Evolutionary conservation across 1,140 invertebrate species (phyloP).

Genomic region (Theocolax elegans): DNA sequence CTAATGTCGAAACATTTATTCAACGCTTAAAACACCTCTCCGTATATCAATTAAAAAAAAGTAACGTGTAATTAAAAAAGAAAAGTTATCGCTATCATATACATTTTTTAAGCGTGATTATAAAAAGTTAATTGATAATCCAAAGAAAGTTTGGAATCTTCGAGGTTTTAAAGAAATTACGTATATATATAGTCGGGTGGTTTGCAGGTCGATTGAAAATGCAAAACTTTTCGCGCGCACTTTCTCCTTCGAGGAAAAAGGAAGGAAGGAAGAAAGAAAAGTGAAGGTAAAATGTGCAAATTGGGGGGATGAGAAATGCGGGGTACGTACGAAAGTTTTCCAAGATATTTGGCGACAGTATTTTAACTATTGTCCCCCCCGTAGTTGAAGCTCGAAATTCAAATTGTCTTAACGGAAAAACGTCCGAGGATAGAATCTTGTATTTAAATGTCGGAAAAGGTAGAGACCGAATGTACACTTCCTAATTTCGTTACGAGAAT

Average conservation of each 20-base stretch:
- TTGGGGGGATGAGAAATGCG: slow-evolving; percentile 38
- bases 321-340: slow-evolving; percentile 34
- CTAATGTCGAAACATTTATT: no score
- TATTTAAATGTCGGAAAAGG: slow-evolving; percentile 27
- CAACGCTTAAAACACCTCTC: no score
- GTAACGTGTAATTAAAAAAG: no score
- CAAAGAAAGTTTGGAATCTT: no score
- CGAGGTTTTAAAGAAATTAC: slow-evolving; percentile 32
- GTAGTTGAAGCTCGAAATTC: slow-evolving; percentile 7
- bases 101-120: no score
- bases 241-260: not conserved
- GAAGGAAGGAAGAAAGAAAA: not conserved
- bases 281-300: slow-evolving; percentile 33
- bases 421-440: slow-evolving; percentile 14
- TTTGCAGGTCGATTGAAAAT: slow-evolving; percentile 28
- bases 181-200: no score
- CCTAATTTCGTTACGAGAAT: not conserved
- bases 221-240: slow-evolving; percentile 21
- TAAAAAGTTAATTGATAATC: no score
- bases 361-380: slow-evolving; percentile 36
- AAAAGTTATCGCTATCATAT: no score
- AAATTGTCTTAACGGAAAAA: slow-evolving; percentile 36
- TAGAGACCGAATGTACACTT: not conserved
- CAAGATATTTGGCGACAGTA: slow-evolving; percentile 32
- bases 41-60: no score